Evolutionary conservation across 2,113 vertebrate species (phyloP).

Genomic region (Albula glossodonta): DNA sequence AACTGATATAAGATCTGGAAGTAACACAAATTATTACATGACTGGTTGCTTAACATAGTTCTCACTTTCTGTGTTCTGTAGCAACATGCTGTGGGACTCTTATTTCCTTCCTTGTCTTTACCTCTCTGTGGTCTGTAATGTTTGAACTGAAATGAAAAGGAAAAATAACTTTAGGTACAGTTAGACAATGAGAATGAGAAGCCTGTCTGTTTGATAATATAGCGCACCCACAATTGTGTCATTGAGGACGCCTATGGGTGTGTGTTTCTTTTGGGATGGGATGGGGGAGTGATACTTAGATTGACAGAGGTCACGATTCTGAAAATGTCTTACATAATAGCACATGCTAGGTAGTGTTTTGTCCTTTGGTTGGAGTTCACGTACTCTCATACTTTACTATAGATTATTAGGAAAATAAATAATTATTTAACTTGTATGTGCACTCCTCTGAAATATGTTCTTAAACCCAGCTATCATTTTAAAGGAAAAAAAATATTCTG

Average conservation of each 20-base stretch:
- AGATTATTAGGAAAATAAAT: too few relatives aligned
- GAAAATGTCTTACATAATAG: background rate
- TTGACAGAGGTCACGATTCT: background rate
- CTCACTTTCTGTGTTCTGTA: too few relatives aligned
- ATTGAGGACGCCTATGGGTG: background rate
- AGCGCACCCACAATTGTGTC: background rate
- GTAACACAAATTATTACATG: too few relatives aligned
- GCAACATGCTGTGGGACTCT: background rate
- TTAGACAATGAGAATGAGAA: background rate
- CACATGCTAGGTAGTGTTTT: background rate
- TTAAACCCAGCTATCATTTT: background rate
- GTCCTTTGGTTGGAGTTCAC: background rate
- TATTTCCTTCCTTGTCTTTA: background rate
- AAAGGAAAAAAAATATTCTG: background rate
- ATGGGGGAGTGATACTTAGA: background rate
- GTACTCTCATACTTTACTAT: background rate
- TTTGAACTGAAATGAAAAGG: background rate
- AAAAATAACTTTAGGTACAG: background rate
- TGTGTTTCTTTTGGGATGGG: too few relatives aligned
- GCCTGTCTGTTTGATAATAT: background rate
- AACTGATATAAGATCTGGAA: too few relatives aligned
- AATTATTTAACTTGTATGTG: background rate
- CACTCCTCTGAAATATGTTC: background rate
- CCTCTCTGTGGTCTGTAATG: background rate
- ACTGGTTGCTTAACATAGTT: too few relatives aligned